Evolutionary conservation across 1,140 invertebrate species (phyloP), one percentile per base, ranked within the genome.

Genomic region (Ceratoteleas bidentatus): DNA sequence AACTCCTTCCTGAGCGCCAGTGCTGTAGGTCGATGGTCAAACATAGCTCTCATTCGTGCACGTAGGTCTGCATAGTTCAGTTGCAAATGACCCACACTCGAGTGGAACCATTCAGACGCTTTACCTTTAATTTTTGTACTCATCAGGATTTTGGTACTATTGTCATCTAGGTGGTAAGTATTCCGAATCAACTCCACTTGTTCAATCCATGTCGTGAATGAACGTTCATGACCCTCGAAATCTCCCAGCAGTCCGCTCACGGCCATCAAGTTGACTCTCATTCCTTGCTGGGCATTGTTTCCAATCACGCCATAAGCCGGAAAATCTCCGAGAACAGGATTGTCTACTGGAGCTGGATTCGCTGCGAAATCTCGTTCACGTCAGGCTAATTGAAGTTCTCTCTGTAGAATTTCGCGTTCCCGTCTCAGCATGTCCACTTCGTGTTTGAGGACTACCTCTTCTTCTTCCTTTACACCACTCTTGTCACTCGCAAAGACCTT

Each of bases 1-100:
- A 58, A 43, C 8, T 58, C 54, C 40, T 14, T 58, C 40, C 54
- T 40, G 14, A 40, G 10, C 3, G 8, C 38, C 38, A 58, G 9
- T 0, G 3, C 24, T 2, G 34, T 40, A 0, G 54, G 36, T 13
- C 54, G 54, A 11, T 43, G 34, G 6, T 58, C 14, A 14, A 58
- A 58, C 54, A 58, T 58, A 3, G 16, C 16, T 16, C 15, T 43
- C 54, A 58, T 58, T 2, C 0, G 24, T 6, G 38, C 14, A 3
- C 15, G 9, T 10, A 58, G 15, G 0, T 58, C 54, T 6, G 13
- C 54, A 43, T 43, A 58, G 2, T 34, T 15, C 3, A 13, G 6
- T 7, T 14, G 54, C 7, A 58, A 3, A 58, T 58, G 34, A 16
- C 40, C 34, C 2, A 34, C n/a, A 6, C 40, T 58, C 13, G 54